These are phyloP conservation scores for Saxidomus purpurata DNA, from an alignment of 1,140 invertebrate species.

Conservation along the genomic window DNA sequence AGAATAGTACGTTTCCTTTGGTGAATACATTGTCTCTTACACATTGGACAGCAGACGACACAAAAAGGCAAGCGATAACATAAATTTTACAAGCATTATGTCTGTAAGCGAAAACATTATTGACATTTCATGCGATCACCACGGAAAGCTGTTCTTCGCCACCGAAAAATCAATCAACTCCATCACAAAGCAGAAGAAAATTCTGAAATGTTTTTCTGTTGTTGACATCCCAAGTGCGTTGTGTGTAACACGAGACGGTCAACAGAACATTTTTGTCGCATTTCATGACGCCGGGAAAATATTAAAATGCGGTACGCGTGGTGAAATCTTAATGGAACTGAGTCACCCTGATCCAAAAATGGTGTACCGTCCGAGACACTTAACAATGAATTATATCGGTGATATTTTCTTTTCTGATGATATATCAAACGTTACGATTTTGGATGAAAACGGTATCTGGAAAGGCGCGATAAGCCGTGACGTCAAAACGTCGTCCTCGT, in stretches of 20 bases:
- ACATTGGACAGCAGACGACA: conserved; percentile 38
- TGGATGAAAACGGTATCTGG: conserved; percentile 58
- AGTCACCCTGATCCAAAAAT: conserved; percentile 48
- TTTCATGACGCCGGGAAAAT: conserved; percentile 58
- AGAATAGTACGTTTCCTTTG: conserved; percentile 49
- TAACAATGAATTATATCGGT: conserved; percentile 31
- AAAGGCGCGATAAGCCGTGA: conserved; percentile 44
- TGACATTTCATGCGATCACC: conserved; percentile 44
- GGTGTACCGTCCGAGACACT: conserved; percentile 44
- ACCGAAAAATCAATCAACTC: conserved; percentile 13
- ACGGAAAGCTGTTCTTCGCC: conserved; percentile 19
- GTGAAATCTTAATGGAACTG: conserved; percentile 13
- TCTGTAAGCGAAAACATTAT: conserved; percentile 42
- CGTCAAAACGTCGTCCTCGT: neutral
- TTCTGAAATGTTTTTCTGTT: conserved; percentile 36
- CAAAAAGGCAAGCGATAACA: conserved; percentile 23
- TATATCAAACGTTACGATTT: conserved; percentile 57
- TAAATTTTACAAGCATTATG: conserved; percentile 26
- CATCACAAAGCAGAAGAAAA: neutral
- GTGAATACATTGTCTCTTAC: conserved; percentile 57
- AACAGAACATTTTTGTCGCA: neutral
- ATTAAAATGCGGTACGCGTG: conserved; percentile 27
- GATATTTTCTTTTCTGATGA: conserved; percentile 59
- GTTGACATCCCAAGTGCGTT: conserved; percentile 38
- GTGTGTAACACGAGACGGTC: neutral